A percentile compares a stretch with the other conserved stretches of the same genome.
Conservation (phyloP, 2,797 vertebrate genomes). For the Periophthalmus magnuspinnatus region DNA sequence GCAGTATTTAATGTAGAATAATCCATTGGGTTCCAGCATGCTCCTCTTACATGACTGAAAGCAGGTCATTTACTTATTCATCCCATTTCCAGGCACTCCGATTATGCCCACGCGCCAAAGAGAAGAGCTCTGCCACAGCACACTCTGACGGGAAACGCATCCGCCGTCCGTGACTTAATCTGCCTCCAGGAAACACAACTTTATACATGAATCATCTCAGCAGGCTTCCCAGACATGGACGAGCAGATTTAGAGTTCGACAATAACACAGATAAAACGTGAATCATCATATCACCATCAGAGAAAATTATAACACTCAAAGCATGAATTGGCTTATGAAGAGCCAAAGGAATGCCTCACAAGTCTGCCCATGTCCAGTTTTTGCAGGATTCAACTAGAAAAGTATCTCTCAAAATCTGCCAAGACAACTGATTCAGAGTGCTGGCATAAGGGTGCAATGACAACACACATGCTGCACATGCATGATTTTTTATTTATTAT, state of each 20-base stretch:
- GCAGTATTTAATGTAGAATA: constrained; percentile 36
- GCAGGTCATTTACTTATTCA: constrained; percentile 57
- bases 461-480: background rate
- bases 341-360: background rate
- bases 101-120: constrained; percentile 56
- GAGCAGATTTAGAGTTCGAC: constrained; percentile 1
- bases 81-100: constrained; percentile 63
- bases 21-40: constrained; percentile 34
- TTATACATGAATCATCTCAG: constrained; percentile 44
- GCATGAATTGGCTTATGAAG: no score
- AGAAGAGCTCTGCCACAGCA: constrained; percentile 60
- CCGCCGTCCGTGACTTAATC: constrained; percentile 56
- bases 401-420: background rate
- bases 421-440: constrained; percentile 7
- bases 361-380: constrained; percentile 1
- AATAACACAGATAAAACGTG: constrained; percentile 7
- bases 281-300: constrained; percentile 17
- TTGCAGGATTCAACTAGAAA: background rate
- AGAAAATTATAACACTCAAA: constrained; percentile 1
- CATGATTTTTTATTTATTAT: background rate
- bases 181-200: constrained; percentile 52
- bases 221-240: constrained; percentile 25
- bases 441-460: constrained; percentile 2
- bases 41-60: constrained; percentile 59
- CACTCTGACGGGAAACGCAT: constrained; percentile 53